Percentiles rank a stretch among this genome's conserved stretches.
These are phyloP conservation scores for Andrena camellia DNA, from an alignment of 2,888 invertebrate genomes.

Conservation along the genomic window DNA sequence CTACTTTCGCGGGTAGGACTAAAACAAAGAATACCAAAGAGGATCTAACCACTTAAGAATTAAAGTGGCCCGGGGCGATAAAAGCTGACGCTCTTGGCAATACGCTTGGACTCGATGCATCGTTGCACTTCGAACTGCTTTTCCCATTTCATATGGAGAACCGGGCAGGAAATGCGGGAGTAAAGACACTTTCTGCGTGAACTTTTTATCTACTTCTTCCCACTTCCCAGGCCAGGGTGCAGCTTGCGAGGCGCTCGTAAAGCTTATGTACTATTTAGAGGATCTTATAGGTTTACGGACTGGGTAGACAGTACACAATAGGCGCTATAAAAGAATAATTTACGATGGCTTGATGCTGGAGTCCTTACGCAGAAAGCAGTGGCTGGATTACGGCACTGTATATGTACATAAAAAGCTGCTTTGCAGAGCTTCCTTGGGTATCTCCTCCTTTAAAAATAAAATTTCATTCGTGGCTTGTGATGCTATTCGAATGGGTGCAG, in stretches of 20 bases:
- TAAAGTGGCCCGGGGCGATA: constrained; percentile 24
- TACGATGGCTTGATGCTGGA: constrained; percentile 21
- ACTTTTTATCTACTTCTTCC: constrained; percentile 3
- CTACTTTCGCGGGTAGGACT: constrained; percentile 3
- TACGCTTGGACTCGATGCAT: neutral
- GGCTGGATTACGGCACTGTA: neutral
- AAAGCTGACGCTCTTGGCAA: constrained; percentile 15
- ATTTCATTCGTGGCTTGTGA: too few relatives aligned
- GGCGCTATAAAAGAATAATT: constrained; percentile 50
- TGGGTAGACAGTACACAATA: constrained; percentile 24
- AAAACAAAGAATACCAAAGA: neutral
- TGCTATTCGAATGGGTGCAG: too few relatives aligned
- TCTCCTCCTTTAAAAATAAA: neutral
- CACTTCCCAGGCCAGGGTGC: neutral
- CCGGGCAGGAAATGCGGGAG: neutral
- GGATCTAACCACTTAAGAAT: constrained; percentile 16
- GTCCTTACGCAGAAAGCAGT: neutral
- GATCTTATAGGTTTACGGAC: constrained; percentile 31
- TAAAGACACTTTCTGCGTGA: neutral
- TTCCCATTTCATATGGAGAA: constrained; percentile 17
- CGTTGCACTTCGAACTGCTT: neutral
- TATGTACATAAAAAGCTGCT: neutral
- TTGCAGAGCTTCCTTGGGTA: neutral
- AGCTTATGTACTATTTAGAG: constrained; percentile 44
- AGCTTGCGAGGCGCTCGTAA: constrained; percentile 17